Percentiles rank a stretch among this genome's conserved stretches.
Conservation (phyloP, 1,140 invertebrate species). For the Drosophila prosaltans region DNA sequence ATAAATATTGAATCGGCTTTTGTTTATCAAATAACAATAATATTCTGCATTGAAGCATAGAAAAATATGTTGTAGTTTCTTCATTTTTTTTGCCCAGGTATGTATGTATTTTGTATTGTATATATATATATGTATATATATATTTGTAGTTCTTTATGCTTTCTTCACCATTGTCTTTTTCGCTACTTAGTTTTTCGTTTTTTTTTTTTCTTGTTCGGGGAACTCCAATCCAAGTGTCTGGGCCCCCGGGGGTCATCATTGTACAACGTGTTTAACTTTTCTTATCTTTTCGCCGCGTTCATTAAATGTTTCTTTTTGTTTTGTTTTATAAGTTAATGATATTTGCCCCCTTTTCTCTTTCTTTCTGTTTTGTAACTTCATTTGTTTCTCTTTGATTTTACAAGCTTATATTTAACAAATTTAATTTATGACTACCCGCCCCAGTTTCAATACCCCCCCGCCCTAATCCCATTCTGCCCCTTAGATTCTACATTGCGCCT, state of each 20-base stretch:
- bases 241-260: not conserved
- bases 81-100: slow-evolving; percentile 1
- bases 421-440: slow-evolving; percentile 48
- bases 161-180: slow-evolving; percentile 29
- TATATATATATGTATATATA: not conserved
- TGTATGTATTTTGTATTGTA: not conserved
- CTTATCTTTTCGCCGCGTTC: slow-evolving; percentile 3
- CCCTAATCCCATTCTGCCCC: too few species aligned
- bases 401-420: slow-evolving; percentile 28
- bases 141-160: slow-evolving; percentile 7
- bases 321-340: slow-evolving; percentile 25
- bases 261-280: not conserved
- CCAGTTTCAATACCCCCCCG: not conserved
- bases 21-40: slow-evolving; percentile 15
- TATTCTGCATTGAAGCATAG: slow-evolving; percentile 16
- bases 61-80: slow-evolving; percentile 5
- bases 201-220: slow-evolving; percentile 1
- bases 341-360: not conserved
- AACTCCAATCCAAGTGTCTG: not conserved
- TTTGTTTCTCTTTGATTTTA: slow-evolving; percentile 3
- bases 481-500: slow-evolving; percentile 67
- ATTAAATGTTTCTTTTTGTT: slow-evolving; percentile 3
- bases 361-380: slow-evolving; percentile 2
- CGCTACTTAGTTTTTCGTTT: slow-evolving; percentile 1
- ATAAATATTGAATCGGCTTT: slow-evolving; percentile 6